Evolutionary conservation across 1,140 invertebrate genomes (phyloP).

Genomic region (Penaeus indicus): DNA sequence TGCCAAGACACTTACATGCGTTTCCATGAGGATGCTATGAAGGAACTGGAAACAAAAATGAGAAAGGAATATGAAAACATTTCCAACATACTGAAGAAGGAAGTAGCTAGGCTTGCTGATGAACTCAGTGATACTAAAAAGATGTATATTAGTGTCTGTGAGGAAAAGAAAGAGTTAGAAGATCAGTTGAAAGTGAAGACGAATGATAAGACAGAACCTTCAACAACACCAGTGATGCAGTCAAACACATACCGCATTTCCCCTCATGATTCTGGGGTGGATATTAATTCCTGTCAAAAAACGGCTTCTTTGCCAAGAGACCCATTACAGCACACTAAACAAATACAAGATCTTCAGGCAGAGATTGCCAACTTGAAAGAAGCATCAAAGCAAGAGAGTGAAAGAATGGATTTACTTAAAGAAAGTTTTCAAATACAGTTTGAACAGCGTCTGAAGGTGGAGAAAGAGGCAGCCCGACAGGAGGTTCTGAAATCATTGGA

Average conservation of each 20-base stretch:
- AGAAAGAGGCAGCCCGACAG: not conserved
- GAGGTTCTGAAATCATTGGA: not conserved
- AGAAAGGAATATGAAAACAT: conserved; percentile 53
- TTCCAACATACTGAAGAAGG: conserved; percentile 32
- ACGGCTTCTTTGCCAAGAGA: not conserved
- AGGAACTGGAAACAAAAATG: conserved; percentile 39
- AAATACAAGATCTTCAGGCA: conserved; percentile 29
- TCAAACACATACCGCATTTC: too few species aligned
- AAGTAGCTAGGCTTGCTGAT: conserved; percentile 41
- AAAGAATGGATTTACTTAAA: conserved; percentile 4
- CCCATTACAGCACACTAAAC: conserved; percentile 19
- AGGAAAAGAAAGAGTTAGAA: conserved; percentile 62
- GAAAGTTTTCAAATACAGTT: not conserved
- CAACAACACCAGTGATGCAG: not conserved
- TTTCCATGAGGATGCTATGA: conserved; percentile 63
- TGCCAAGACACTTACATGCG: conserved; percentile 52
- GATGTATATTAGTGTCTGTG: conserved; percentile 49
- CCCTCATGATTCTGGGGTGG: too few species aligned
- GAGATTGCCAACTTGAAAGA: conserved; percentile 29
- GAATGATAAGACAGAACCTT: not conserved
- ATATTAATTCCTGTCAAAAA: too few species aligned
- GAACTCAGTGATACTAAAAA: conserved; percentile 55
- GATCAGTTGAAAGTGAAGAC: conserved; percentile 24
- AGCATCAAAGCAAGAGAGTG: conserved; percentile 26
- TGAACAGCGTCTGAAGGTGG: conserved; percentile 1